Percentiles rank a stretch among this genome's conserved stretches.
phyloP scores from a whole-genome alignment of 2,113 vertebrate genomes.

The Etheostoma spectabile region DNA sequence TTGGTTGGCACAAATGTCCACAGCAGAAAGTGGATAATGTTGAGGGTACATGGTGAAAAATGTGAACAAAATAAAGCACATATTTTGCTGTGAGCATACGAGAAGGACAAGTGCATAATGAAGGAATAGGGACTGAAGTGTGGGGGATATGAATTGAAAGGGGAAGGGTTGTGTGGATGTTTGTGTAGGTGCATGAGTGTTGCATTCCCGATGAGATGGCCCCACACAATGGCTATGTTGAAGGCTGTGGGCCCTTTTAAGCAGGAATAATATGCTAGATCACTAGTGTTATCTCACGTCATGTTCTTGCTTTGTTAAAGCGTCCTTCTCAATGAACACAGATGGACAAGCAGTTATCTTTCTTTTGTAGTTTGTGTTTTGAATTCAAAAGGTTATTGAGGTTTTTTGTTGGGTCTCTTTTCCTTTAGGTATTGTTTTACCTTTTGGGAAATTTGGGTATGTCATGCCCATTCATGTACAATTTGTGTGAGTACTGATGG shows the following conservation, averaged over 20 bases:
- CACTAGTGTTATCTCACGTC: slow-evolving; percentile 22
- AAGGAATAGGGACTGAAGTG: slow-evolving; percentile 46
- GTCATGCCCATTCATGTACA: neutral
- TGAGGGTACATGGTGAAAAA: slow-evolving; percentile 35
- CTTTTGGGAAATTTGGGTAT: neutral
- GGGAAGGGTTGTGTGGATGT: slow-evolving; percentile 59
- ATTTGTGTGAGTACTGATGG: slow-evolving; percentile 1
- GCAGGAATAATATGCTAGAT: slow-evolving; percentile 50
- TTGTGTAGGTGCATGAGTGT: slow-evolving; percentile 55
- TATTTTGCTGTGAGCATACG: slow-evolving; percentile 46
- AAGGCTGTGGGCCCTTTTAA: slow-evolving; percentile 67
- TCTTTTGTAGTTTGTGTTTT: slow-evolving; percentile 19
- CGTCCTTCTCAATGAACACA: slow-evolving; percentile 10
- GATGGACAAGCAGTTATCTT: slow-evolving; percentile 21
- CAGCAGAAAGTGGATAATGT: slow-evolving; percentile 41
- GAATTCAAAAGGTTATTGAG: neutral
- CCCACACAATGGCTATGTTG: slow-evolving; percentile 63
- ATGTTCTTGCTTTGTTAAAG: slow-evolving; percentile 54
- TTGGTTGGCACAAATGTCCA: slow-evolving; percentile 47
- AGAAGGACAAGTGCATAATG: slow-evolving; percentile 69
- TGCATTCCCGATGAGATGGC: slow-evolving; percentile 65
- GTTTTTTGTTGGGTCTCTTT: slow-evolving; percentile 3
- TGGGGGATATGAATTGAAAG: slow-evolving; percentile 60
- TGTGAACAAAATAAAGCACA: slow-evolving; percentile 48
- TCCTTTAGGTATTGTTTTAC: neutral